Conservation (phyloP, 2,797 vertebrate genomes). For the Hippocampus kuda region DNA sequence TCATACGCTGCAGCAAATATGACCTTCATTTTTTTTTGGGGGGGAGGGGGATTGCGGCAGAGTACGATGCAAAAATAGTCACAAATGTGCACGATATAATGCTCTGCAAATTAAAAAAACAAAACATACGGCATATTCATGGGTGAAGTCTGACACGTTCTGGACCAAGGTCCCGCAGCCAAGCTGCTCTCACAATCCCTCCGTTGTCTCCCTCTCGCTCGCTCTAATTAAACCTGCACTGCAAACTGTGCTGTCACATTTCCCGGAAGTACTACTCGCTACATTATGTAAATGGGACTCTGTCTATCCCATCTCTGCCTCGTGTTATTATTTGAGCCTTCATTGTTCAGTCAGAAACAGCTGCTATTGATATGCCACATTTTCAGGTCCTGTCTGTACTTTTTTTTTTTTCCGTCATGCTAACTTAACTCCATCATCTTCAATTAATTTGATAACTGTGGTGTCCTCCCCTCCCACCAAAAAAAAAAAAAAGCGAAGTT, state of each 20-base stretch:
- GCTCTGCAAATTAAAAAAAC: no score
- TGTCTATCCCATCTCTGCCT: neutral
- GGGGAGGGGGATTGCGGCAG: neutral
- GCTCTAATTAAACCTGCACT: no score
- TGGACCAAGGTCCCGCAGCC: neutral
- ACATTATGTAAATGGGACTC: neutral
- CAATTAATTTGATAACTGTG: neutral
- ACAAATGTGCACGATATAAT: no score
- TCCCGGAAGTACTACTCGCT: no score
- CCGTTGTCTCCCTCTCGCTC: neutral
- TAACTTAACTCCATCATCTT: neutral
- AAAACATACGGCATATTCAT: no score
- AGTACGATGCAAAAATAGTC: neutral
- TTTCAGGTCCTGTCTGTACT: neutral
- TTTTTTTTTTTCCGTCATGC: no score
- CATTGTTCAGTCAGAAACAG: neutral
- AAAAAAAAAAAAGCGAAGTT: no score
- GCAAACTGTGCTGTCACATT: no score
- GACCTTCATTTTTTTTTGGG: no score
- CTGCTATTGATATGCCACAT: neutral
- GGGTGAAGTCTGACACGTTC: no score
- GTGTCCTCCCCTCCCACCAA: neutral
- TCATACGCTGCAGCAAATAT: no score
- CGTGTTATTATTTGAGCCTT: neutral
- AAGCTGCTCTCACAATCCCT: neutral